A percentile compares a stretch with the other conserved stretches of the same genome.
Conservation (phyloP, 2,888 invertebrate species). For the Cryptocephalus primarius region DNA sequence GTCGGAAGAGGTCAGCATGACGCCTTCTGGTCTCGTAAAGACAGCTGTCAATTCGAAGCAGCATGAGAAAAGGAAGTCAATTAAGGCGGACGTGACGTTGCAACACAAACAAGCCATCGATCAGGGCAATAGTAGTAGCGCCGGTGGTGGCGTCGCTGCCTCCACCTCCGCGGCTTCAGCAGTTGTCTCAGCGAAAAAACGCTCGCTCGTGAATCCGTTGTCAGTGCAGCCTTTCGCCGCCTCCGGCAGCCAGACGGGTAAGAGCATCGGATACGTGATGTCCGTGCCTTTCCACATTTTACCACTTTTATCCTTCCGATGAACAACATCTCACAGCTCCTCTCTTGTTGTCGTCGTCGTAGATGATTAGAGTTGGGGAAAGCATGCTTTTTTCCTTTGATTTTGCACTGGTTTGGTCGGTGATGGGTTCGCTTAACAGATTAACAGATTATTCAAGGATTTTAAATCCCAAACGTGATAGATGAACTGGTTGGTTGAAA, state of each 20-base stretch:
- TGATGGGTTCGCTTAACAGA: no score
- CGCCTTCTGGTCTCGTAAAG: conserved; percentile 51
- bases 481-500: no score
- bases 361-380: no score
- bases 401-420: no score
- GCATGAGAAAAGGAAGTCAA: conserved; percentile 42
- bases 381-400: no score
- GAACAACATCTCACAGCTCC: no score
- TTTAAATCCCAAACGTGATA: no score
- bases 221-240: conserved; percentile 22
- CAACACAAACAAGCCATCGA: conserved; percentile 9
- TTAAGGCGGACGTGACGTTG: conserved; percentile 37
- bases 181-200: conserved; percentile 2
- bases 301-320: no score
- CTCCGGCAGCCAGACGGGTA: conserved; percentile 49
- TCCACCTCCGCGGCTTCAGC: not conserved
- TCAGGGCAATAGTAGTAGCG: conserved; percentile 2
- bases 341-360: no score
- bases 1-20: conserved; percentile 28
- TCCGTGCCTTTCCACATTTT: no score
- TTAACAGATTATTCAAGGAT: no score
- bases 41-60: conserved; percentile 53
- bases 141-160: not conserved
- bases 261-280: conserved; percentile 28
- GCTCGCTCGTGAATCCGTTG: not conserved